Evolutionary conservation across 2,888 invertebrate genomes (phyloP).

Genomic region (Falcaria lacertinaria): DNA sequence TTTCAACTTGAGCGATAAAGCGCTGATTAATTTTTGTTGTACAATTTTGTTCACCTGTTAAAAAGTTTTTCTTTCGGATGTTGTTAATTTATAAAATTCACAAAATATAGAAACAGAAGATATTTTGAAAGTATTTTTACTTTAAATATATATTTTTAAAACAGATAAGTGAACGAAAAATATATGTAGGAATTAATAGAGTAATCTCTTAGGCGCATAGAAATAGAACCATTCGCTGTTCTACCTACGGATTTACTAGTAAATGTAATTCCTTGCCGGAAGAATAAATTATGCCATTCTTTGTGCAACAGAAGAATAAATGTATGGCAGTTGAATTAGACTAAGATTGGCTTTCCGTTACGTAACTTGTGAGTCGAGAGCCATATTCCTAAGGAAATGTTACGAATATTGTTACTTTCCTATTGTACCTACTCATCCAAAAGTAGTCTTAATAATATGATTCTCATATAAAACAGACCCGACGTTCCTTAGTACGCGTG

Average conservation of each 20-base stretch:
- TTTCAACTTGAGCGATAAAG: slow-evolving; percentile 13
- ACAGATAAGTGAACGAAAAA: no score
- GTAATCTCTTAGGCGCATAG: no score
- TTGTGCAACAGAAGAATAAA: slow-evolving; percentile 8
- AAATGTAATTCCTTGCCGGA: no score
- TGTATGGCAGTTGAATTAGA: slow-evolving; percentile 15
- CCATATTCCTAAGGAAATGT: not conserved
- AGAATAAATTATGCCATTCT: no score
- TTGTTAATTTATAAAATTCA: no score
- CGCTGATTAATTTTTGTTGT: slow-evolving; percentile 7
- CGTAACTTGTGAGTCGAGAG: slow-evolving; percentile 1
- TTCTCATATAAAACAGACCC: not conserved
- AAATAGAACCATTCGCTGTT: no score
- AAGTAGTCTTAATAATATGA: not conserved
- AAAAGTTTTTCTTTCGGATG: not conserved
- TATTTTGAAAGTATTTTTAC: no score
- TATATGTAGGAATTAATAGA: no score
- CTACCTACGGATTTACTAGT: no score
- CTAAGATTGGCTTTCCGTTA: slow-evolving; percentile 8
- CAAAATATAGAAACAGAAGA: not conserved
- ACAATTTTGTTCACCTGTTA: not conserved
- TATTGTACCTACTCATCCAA: not conserved
- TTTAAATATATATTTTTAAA: no score
- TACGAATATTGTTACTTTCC: not conserved
- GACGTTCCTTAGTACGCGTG: not conserved